These are phyloP conservation scores for Hypsibius dujardini DNA, from an alignment of 1,140 invertebrate species.

Conservation along the genomic window DNA sequence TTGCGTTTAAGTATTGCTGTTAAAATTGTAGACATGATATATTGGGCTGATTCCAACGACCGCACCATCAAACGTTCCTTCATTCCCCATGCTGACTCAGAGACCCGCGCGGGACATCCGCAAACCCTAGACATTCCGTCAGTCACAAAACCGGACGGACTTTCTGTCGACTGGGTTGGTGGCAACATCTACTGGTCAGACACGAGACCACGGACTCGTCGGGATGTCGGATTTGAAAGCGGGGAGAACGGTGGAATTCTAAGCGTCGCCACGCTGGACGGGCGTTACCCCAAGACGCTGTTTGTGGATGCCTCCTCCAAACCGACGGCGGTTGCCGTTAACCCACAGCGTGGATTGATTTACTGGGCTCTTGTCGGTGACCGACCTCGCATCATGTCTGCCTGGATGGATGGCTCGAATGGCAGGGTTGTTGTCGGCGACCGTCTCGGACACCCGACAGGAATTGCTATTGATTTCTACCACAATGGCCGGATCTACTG, in stretches of 20 bases:
- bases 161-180: constrained; percentile 76
- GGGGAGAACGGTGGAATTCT: constrained; percentile 47
- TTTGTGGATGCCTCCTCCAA: constrained; percentile 46
- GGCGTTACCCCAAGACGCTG: constrained; percentile 62
- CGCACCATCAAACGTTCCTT: constrained; percentile 74
- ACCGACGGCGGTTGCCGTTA: constrained; percentile 66
- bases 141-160: constrained; percentile 55
- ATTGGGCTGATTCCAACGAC: constrained; percentile 77
- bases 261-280: constrained; percentile 62
- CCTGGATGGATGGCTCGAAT: constrained; percentile 88
- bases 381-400: constrained; percentile 49
- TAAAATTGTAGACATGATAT: constrained; percentile 50
- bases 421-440: constrained; percentile 54
- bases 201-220: constrained; percentile 28
- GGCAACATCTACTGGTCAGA: constrained; percentile 89
- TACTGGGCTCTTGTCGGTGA: constrained; percentile 48
- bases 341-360: constrained; percentile 56
- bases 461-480: constrained; percentile 64
- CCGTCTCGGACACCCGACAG: constrained; percentile 60
- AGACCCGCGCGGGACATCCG: constrained; percentile 51
- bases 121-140: constrained; percentile 60
- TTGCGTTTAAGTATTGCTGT: too few relatives aligned
- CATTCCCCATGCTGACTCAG: constrained; percentile 50
- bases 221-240: constrained; percentile 45
- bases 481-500: constrained; percentile 73